Evolutionary conservation across 2,888 invertebrate genomes (phyloP).

Genomic region (Pyralis farinalis): DNA sequence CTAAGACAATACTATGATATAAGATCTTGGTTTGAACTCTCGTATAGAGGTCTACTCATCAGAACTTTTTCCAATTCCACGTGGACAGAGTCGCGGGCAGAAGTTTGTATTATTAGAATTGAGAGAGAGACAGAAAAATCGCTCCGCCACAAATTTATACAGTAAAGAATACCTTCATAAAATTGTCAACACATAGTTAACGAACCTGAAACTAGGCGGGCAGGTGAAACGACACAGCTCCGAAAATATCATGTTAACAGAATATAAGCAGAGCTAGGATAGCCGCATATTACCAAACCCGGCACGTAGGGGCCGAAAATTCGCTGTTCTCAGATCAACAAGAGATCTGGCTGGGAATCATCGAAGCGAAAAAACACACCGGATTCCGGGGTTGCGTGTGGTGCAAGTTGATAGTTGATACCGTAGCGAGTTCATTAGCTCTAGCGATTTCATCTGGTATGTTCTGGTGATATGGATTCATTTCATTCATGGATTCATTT

Average conservation of each 20-base stretch:
- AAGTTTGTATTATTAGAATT: no score
- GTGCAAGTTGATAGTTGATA: constrained; percentile 15
- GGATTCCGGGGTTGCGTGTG: constrained; percentile 33
- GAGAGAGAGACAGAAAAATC: no score
- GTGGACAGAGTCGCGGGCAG: no score
- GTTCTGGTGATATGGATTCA: no score
- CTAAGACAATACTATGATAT: no score
- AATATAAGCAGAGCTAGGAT: constrained; percentile 41
- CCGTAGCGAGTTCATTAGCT: neutral
- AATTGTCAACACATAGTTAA: constrained; percentile 22
- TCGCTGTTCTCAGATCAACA: constrained; percentile 73
- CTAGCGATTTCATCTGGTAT: no score
- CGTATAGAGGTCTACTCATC: no score
- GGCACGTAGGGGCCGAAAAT: constrained; percentile 68
- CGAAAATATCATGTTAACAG: constrained; percentile 35
- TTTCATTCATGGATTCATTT: no score
- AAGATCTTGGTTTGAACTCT: no score
- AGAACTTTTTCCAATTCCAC: no score
- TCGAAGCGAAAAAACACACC: constrained; percentile 68
- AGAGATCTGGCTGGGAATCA: constrained; percentile 69
- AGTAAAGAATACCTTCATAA: constrained; percentile 13
- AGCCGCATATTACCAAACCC: constrained; percentile 43
- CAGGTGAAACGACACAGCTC: constrained; percentile 19
- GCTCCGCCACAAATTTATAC: constrained; percentile 31
- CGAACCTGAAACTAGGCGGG: constrained; percentile 30